Percentiles rank a stretch among this genome's conserved stretches.
These are phyloP conservation scores for Sinohyriopsis cumingii DNA, from an alignment of 2,888 invertebrate genomes.

Conservation along the genomic window DNA sequence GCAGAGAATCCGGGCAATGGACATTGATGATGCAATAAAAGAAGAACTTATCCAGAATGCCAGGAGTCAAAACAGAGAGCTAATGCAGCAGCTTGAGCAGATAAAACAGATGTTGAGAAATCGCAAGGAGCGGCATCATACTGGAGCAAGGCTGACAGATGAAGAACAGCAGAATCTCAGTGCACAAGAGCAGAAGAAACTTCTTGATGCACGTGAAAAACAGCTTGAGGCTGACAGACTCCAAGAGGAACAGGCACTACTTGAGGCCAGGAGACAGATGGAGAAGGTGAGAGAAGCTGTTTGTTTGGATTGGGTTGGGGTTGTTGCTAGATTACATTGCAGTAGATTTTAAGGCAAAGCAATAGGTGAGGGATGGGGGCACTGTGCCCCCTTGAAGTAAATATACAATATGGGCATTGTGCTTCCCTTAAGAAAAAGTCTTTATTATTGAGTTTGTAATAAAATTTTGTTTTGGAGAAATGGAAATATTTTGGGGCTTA, in stretches of 20 bases:
- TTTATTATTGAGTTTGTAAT: too few relatives aligned
- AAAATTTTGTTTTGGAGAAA: too few relatives aligned
- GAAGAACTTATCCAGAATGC: conserved; percentile 43
- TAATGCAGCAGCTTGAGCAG: conserved; percentile 39
- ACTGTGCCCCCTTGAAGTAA: too few relatives aligned
- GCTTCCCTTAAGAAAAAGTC: too few relatives aligned
- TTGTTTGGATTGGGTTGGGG: background rate
- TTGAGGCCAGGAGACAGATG: conserved; percentile 49
- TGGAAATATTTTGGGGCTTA: too few relatives aligned
- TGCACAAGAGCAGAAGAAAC: conserved; percentile 49
- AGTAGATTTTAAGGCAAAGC: background rate
- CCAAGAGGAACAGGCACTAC: conserved; percentile 56
- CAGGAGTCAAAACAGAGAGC: conserved; percentile 33
- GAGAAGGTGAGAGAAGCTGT: conserved; percentile 51
- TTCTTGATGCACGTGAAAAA: conserved; percentile 43
- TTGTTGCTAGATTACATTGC: background rate
- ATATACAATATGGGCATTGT: too few relatives aligned
- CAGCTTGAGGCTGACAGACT: conserved; percentile 60
- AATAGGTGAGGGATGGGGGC: background rate
- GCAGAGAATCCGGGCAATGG: conserved; percentile 38
- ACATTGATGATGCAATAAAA: conserved; percentile 41
- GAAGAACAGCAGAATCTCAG: conserved; percentile 48
- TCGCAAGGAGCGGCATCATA: conserved; percentile 38
- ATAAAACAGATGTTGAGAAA: conserved; percentile 45
- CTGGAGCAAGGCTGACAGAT: conserved; percentile 32